Conservation (phyloP, 2,113 vertebrate species). For the Chloropsis hardwickii region DNA sequence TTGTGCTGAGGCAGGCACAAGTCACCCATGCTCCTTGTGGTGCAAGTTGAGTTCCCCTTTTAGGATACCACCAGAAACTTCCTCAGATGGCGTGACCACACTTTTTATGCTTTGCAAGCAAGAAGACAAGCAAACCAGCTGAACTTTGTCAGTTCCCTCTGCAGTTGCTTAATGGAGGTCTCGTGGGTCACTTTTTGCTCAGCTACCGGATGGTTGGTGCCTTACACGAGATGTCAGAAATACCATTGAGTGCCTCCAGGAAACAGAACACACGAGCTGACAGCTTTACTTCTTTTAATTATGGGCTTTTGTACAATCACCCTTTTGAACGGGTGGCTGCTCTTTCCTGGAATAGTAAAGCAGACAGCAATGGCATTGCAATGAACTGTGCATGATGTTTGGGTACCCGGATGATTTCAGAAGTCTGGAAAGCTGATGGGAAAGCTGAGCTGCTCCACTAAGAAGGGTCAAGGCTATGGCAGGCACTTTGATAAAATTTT, state of each 20-base stretch:
- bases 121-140: not conserved
- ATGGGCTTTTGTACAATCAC: not conserved
- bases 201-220: slow-evolving; percentile 23
- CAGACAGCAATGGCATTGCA: not conserved
- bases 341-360: not conserved
- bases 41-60: not conserved
- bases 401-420: not conserved
- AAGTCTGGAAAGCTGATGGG: not conserved
- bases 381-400: not conserved
- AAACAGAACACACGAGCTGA: not conserved
- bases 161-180: not conserved
- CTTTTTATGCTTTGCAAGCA: not conserved
- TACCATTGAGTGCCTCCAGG: slow-evolving; percentile 59
- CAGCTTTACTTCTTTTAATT: slow-evolving; percentile 16
- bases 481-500: not conserved
- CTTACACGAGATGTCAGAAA: slow-evolving; percentile 52
- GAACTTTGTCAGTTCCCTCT: not conserved
- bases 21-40: not conserved
- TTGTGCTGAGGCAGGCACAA: not conserved
- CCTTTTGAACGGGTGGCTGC: not conserved
- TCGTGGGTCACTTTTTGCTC: not conserved
- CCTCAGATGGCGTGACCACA: not conserved
- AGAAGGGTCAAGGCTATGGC: not conserved
- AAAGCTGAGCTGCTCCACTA: not conserved
- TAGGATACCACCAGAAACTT: not conserved